Conservation (phyloP, 1,140 invertebrate species). For the Frieseomelitta varia region DNA sequence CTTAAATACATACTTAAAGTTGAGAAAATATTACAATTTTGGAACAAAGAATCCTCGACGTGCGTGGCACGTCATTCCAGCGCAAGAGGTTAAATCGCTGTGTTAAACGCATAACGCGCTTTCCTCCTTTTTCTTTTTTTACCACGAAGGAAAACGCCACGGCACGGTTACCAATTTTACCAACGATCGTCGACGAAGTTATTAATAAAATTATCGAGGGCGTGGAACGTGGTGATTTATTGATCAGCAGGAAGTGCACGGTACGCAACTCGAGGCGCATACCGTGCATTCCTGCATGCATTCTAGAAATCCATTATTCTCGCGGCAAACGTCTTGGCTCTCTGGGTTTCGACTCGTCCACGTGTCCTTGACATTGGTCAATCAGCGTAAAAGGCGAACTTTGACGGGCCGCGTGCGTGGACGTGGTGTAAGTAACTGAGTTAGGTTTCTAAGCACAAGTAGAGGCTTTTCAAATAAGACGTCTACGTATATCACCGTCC, state of each 20-base stretch:
- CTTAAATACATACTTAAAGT: too few relatives aligned
- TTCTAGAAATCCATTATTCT: not conserved
- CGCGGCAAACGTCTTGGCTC: not conserved
- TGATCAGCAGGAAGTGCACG: constrained; percentile 31
- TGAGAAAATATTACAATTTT: too few relatives aligned
- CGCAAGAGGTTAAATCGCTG: not conserved
- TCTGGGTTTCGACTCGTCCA: not conserved
- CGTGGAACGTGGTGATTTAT: constrained; percentile 37
- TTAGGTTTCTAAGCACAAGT: not conserved
- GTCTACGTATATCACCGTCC: not conserved
- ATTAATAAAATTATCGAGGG: constrained; percentile 54
- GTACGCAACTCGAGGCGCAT: not conserved
- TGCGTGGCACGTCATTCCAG: too few relatives aligned
- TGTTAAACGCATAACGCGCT: not conserved
- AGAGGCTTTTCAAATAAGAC: not conserved
- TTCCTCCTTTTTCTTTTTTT: not conserved
- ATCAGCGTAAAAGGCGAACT: not conserved
- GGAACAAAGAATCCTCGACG: too few relatives aligned
- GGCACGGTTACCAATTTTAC: not conserved
- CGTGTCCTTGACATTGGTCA: not conserved
- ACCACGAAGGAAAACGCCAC: not conserved
- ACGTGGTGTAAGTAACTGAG: not conserved
- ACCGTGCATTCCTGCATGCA: not conserved
- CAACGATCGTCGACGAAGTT: constrained; percentile 13
- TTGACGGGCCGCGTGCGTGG: not conserved